Evolutionary conservation across 1,140 invertebrate species (phyloP).

Genomic region (Heterodera carotae): DNA sequence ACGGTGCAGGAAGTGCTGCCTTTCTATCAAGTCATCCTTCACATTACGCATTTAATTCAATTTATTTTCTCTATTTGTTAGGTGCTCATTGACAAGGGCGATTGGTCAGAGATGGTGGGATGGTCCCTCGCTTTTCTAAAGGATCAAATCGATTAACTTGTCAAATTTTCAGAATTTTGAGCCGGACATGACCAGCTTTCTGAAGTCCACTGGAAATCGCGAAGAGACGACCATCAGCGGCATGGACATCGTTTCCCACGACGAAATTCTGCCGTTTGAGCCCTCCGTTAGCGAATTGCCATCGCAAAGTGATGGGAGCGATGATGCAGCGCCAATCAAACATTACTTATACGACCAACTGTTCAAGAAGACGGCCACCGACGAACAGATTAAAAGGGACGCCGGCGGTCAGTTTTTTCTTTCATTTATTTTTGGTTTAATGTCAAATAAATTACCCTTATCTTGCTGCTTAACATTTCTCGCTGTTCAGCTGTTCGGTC

Average conservation of each 20-base stretch:
- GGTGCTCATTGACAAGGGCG: conserved; percentile 55
- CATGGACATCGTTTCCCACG: conserved; percentile 58
- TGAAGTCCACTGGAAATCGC: conserved; percentile 34
- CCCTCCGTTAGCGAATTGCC: conserved; percentile 19
- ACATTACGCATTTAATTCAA: background rate
- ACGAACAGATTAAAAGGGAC: background rate
- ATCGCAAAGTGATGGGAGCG: background rate
- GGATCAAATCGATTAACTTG: background rate
- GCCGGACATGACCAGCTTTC: conserved; percentile 55
- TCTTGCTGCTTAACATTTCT: background rate
- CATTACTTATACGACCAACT: conserved; percentile 10
- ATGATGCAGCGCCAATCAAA: background rate
- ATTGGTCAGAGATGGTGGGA: conserved; percentile 57
- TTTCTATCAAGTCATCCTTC: conserved; percentile 1
- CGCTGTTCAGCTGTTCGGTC: background rate
- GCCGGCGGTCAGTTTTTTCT: background rate
- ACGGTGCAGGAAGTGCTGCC: background rate
- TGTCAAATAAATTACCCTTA: no score
- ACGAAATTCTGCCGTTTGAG: conserved; percentile 54
- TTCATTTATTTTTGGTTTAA: no score
- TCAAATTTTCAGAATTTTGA: conserved; percentile 49
- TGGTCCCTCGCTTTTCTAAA: background rate
- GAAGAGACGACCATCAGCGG: conserved; percentile 53
- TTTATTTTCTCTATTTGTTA: conserved; percentile 23
- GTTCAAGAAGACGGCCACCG: conserved; percentile 8